Conservation (phyloP, 2,113 vertebrate species). For the Dipodomys ordii region DNA sequence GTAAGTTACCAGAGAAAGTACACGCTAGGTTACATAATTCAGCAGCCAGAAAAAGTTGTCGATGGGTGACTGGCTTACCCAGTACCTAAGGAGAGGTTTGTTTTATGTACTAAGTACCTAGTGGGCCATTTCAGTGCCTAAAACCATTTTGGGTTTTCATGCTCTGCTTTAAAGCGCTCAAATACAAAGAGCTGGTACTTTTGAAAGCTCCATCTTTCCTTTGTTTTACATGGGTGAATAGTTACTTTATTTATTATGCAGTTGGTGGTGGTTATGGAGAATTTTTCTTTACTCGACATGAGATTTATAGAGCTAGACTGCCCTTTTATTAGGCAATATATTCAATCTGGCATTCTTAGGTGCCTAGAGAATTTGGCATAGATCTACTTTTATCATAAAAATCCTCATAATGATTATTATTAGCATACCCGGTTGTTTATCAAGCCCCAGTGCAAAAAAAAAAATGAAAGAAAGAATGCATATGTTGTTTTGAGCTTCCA, state of each 20-base stretch:
- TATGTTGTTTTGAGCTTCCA: slow-evolving; percentile 64
- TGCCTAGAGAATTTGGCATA: slow-evolving; percentile 79
- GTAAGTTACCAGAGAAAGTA: background rate
- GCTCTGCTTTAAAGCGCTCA: background rate
- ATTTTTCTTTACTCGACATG: slow-evolving; percentile 76
- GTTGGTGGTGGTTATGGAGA: slow-evolving; percentile 73
- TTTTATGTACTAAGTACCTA: background rate
- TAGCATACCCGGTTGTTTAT: slow-evolving; percentile 79
- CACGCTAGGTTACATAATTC: background rate
- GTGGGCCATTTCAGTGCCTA: background rate
- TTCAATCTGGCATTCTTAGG: slow-evolving; percentile 73
- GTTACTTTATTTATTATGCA: slow-evolving; percentile 81
- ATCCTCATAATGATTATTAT: slow-evolving; percentile 80
- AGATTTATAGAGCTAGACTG: slow-evolving; percentile 79
- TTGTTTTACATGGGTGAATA: slow-evolving; percentile 79
- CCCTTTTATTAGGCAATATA: slow-evolving; percentile 82
- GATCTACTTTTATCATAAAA: slow-evolving; percentile 81
- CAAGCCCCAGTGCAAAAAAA: slow-evolving; percentile 13
- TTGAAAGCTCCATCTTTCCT: slow-evolving; percentile 53
- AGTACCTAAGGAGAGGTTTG: background rate
- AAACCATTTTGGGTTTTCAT: background rate
- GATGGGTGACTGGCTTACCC: background rate
- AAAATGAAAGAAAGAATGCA: background rate
- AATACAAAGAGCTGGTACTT: slow-evolving; percentile 54
- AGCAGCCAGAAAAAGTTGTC: background rate